Conservation (phyloP, 2,888 invertebrate species). For the Celastrina argiolus region DNA sequence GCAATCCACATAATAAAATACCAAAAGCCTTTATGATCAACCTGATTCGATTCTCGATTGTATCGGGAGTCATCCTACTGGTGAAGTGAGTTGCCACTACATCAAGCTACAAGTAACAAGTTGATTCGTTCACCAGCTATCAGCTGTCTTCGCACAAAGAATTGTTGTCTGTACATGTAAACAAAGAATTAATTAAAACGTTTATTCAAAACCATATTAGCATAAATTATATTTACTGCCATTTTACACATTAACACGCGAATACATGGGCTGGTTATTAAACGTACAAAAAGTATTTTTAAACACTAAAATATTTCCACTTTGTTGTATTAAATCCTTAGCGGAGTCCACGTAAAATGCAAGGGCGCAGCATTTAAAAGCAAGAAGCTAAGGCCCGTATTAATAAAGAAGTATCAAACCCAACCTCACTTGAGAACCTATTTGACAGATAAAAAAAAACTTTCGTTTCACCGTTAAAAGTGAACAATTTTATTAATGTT, state of each 20-base stretch:
- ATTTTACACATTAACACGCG: background rate
- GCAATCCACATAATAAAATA: too few relatives aligned
- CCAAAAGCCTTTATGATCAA: too few relatives aligned
- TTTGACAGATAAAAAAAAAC: too few relatives aligned
- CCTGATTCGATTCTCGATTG: too few relatives aligned
- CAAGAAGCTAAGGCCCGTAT: too few relatives aligned
- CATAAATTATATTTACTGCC: slow-evolving; percentile 1
- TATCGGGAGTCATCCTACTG: background rate
- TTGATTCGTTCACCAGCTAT: background rate
- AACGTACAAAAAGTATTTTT: background rate
- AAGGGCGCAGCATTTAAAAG: background rate
- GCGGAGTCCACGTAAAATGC: background rate
- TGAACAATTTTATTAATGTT: too few relatives aligned
- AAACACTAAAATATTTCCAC: background rate
- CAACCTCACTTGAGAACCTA: too few relatives aligned
- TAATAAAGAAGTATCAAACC: too few relatives aligned
- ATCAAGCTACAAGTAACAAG: background rate
- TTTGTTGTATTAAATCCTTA: background rate
- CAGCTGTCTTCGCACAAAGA: background rate
- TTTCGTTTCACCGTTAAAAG: too few relatives aligned
- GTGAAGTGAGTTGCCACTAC: background rate
- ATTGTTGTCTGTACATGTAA: background rate
- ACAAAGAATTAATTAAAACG: background rate
- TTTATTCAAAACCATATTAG: background rate
- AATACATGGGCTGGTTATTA: background rate